Base-by-base conservation (phyloP, 2,113 vertebrate genomes). In the Amblyornis subalaris region DNA sequence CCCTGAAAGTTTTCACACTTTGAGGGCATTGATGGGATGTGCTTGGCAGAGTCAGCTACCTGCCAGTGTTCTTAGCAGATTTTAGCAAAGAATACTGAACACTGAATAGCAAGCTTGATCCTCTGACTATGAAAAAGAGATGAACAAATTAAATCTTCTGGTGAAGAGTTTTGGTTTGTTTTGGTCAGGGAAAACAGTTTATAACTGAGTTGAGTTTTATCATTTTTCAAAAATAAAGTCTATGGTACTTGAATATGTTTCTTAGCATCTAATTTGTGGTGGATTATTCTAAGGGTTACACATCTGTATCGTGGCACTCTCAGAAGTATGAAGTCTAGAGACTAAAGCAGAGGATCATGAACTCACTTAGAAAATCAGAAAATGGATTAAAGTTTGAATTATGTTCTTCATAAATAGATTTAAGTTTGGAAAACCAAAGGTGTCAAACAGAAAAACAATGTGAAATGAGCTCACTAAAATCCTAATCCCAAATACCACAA, bases 71-170 rank as follows among this genome's bases (percentile, higher is more conserved):
- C 70, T 61, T 55, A 45, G 22, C 28, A 60, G 29, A 75, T 89
- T 92, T 60, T 53, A 78, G 74, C 25, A 64, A 53, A 40, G 9
- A 76, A 93, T 48, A 75, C 10, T 40, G 57, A 89, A 65, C 4
- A 26, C 1, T 0, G 2, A 93, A 67, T 85, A 79, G 10, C 65
- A 95, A 94, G n/a, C 33, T 88, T 89, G 61, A 67, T 93, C 64
- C 58, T 95, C 96, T 51, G 26, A 76, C 74, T 92, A 29, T 55
- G 69, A 93, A 95, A 96, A 96, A 83, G 21, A 93, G 16, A 85
- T 31, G 7, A 94, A 57, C 8, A 87, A 89, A 87, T 84, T 58
- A 94, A 95, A 80, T 72, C 7, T 67, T 90, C 22, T 29, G 15
- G 24, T 51, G 58, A 62, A 36, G 2, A 83, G 48, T 31, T 55